Evolutionary conservation across 2,797 vertebrate genomes (phyloP), one percentile per base, ranked within the genome.

Genomic region (Odontamblyopus lacepedii): DNA sequence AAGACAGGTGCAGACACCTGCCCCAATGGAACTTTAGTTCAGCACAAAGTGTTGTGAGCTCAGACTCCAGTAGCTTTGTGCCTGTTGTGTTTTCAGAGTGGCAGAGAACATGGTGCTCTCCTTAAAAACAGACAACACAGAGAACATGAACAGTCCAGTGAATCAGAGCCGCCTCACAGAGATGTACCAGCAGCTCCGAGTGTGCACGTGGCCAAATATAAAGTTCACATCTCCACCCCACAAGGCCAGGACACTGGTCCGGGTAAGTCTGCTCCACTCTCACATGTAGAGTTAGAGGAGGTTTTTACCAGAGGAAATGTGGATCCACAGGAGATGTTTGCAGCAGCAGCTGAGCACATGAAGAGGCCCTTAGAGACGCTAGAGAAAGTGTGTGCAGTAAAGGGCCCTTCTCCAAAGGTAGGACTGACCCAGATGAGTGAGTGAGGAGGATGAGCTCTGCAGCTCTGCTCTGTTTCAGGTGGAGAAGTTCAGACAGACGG

Each of bases 161-260:
- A 63, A 38, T 9, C 35, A 44, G 35, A 63, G 35, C 62, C 32
- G 62, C 32, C 62, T 63, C 35, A 63, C 62, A 63, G 62, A 63
- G 35, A 63, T 63, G 62, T 63, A 63, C 35, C 35, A 64, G 19
- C 38, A 64, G 38, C 63, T 64, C 35, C n/a, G 63, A 64, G 63
- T 64, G 38, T 64, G 63, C 38, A 44, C 38, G 4, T 64, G 63
- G 63, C 63, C 63, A 1, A 13, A 41, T 8, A 44, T 64, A n/a
- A 1, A 64, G 19, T 41, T 41, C 35, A 23, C 9, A 23, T n/a
- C 30, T 63, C 38, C 63, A 64, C 35, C 23, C 19, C n/a, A 2
- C 23, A 4, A 44, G 6, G 38, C 63, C 63, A 26, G 63, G n/a
- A 26, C 41, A 11, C 35, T 64, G 63, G 63, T 64, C 63, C 35